phyloP scores from a whole-genome alignment of 2,113 vertebrate species.

The Heterotilapia buettikoferi region DNA sequence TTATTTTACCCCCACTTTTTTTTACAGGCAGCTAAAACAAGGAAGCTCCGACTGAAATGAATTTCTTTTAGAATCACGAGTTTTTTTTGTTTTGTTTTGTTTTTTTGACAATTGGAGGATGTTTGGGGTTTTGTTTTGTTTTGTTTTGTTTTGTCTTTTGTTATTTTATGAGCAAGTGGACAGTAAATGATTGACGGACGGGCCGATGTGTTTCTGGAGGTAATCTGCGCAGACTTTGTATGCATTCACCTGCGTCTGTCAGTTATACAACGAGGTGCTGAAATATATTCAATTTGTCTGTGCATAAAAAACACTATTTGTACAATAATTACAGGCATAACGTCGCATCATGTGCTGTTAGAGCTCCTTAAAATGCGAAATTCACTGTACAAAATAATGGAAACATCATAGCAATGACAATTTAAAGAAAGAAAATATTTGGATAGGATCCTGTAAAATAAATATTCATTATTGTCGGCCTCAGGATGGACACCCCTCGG shows the following conservation, averaged over 20 bases:
- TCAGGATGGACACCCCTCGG: background rate
- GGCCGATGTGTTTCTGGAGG: background rate
- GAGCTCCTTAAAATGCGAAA: background rate
- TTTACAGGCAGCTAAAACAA: background rate
- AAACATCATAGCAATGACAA: background rate
- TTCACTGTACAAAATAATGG: background rate
- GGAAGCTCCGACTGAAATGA: background rate
- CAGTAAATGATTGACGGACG: conserved; percentile 9
- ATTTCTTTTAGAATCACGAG: background rate
- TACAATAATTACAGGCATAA: background rate
- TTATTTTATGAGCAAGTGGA: background rate
- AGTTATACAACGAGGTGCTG: background rate
- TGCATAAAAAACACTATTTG: background rate
- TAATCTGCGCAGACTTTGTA: background rate
- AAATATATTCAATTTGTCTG: background rate
- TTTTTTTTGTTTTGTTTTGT: background rate
- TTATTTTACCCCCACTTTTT: background rate
- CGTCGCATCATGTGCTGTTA: background rate
- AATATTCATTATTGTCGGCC: background rate
- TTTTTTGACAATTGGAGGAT: background rate
- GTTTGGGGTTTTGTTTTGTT: background rate
- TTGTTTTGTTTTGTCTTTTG: background rate
- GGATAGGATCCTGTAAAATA: background rate
- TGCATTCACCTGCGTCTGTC: background rate
- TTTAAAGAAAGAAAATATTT: background rate